Evolutionary conservation across 2,113 vertebrate genomes (phyloP).

Genomic region (Silurus meridionalis): DNA sequence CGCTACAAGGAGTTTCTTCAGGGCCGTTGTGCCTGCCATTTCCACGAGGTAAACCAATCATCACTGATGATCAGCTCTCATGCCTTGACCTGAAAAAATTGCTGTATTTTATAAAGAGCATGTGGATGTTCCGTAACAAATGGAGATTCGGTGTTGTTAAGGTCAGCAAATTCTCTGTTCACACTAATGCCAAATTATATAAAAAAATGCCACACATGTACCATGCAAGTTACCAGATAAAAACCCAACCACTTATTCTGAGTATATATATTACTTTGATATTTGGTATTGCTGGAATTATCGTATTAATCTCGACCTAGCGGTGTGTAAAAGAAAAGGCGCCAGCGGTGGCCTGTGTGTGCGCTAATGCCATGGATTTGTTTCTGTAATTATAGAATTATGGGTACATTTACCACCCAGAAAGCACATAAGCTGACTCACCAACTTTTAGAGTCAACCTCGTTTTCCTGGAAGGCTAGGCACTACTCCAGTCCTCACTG

Average conservation of each 20-base stretch:
- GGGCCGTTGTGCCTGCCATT: slow-evolving; percentile 92
- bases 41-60: slow-evolving; percentile 83
- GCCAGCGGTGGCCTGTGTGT: not conserved
- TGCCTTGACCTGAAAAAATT: not conserved
- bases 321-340: not conserved
- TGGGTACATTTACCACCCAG: slow-evolving; percentile 31
- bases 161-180: not conserved
- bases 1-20: slow-evolving; percentile 93
- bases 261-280: not conserved
- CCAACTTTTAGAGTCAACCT: not conserved
- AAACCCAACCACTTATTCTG: not conserved
- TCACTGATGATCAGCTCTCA: too few relatives aligned
- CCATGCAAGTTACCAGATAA: not conserved
- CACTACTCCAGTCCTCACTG: slow-evolving; percentile 1
- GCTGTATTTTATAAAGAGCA: not conserved
- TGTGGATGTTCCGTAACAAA: not conserved
- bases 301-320: slow-evolving; percentile 18
- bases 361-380: slow-evolving; percentile 33
- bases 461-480: slow-evolving; percentile 22
- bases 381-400: slow-evolving; percentile 39
- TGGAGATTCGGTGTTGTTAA: not conserved
- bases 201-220: not conserved
- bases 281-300: not conserved
- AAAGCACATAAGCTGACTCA: slow-evolving; percentile 15
- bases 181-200: not conserved